These are phyloP conservation scores for Eclectus roratus DNA, from an alignment of 2,113 vertebrate species.

Conservation along the genomic window DNA sequence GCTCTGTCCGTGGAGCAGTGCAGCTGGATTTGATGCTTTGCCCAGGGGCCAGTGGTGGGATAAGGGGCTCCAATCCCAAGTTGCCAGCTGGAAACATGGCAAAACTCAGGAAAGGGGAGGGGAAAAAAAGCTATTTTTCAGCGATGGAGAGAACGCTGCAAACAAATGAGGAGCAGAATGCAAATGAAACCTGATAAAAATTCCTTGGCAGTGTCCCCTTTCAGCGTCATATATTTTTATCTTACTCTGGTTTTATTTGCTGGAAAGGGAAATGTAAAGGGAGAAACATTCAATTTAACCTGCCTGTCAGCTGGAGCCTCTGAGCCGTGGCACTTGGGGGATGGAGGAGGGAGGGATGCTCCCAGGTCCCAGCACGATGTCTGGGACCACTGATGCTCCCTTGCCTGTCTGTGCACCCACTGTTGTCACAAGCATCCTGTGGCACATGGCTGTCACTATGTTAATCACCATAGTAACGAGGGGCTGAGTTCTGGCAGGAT, in stretches of 20 bases:
- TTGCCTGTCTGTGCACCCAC: not conserved
- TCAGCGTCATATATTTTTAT: constrained; percentile 63
- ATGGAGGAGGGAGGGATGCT: not conserved
- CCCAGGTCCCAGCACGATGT: not conserved
- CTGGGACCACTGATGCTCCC: not conserved
- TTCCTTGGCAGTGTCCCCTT: constrained; percentile 39
- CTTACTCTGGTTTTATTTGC: constrained; percentile 30
- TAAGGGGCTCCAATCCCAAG: not conserved
- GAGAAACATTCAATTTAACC: constrained; percentile 50
- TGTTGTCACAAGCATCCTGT: not conserved
- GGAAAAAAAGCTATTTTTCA: not conserved
- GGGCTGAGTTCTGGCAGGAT: not conserved
- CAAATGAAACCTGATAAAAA: constrained; percentile 42
- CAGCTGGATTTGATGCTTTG: rapidly evolving
- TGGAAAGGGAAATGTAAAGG: constrained; percentile 43
- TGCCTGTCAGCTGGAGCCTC: not conserved
- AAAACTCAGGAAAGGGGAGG: not conserved
- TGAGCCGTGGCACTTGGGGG: rapidly evolving
- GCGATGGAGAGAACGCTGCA: not conserved
- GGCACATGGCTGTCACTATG: not conserved
- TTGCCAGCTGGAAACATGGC: not conserved
- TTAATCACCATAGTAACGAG: not conserved
- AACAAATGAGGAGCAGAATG: not conserved
- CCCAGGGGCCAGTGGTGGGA: not conserved
- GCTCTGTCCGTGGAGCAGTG: not conserved